Base-by-base conservation (phyloP, 2,113 vertebrate species). In the Indicator indicator region DNA sequence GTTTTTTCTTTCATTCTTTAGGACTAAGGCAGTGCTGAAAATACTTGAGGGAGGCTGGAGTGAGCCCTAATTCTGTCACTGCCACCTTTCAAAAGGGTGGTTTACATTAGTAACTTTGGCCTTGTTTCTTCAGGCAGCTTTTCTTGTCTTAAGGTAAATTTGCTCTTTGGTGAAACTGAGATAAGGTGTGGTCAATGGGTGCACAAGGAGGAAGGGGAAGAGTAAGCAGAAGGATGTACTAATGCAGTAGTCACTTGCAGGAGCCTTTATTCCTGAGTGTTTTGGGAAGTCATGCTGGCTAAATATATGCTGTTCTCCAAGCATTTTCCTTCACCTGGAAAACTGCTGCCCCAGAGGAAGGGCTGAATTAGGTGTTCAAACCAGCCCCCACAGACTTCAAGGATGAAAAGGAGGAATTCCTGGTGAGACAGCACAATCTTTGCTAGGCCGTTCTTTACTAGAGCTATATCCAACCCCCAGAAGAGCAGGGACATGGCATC, bases 201-300 rank as follows among this genome's bases (percentile, higher is more conserved):
- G 1, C 14, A 4, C 0, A 0, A 30, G 42, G 54, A 92, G 62
- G 44, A 84, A 90, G 8, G 4, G 23, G 33, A 54, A 73, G 30
- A 33, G 12, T 2, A 2, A 86, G 28, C 38, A 74, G 83, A 62
- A 90, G n/a, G 69, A 67, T 58, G 33, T 40, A 11, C 5, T 21
- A 11, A 21, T 3, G 6, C 6, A 3, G 18, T 15, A 52, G 27
- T 68, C 1, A 4, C 27, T 88, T 3, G 4, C 52, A 36, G 63
- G 36, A 91, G 33, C n/a, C 36, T 90, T 87, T 82, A 42, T 1
- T 9, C 33, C 55, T 87, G 10, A 32, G 54, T 8, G 5, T 48
- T 54, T 65, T 74, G n/a, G 12, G 38, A 75, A 89, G 36, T 12
- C 19, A 5, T 71, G 5, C 48, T 71, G 38, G 28, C 18, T 63